These are phyloP conservation scores for Volucella inflata DNA, from an alignment of 2,888 invertebrate species.

Conservation along the genomic window DNA sequence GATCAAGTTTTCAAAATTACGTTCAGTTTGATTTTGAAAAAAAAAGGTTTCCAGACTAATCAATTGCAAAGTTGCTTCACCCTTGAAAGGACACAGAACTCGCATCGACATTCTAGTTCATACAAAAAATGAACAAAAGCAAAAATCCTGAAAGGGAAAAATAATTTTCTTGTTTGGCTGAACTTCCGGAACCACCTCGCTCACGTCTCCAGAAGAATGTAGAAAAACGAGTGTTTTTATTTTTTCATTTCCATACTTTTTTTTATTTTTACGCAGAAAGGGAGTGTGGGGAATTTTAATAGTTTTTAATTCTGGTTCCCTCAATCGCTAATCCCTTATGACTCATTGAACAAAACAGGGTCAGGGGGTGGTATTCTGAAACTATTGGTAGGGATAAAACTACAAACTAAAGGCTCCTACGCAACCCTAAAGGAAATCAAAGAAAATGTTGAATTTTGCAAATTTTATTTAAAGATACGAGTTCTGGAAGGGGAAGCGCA, in stretches of 20 bases:
- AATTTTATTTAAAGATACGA: slow-evolving; percentile 22
- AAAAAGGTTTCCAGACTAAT: slow-evolving; percentile 74
- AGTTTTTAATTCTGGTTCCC: slow-evolving; percentile 47
- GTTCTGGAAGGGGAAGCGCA: background rate
- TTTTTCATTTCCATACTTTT: too few species aligned
- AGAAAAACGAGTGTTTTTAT: background rate
- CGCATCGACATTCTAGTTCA: slow-evolving; percentile 38
- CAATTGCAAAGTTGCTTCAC: slow-evolving; percentile 67
- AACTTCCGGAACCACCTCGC: background rate
- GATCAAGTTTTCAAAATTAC: slow-evolving; percentile 72
- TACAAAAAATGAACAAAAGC: slow-evolving; percentile 20
- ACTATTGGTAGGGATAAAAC: background rate
- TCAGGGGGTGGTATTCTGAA: slow-evolving; percentile 40
- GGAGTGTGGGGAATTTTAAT: slow-evolving; percentile 33
- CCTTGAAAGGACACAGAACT: slow-evolving; percentile 28
- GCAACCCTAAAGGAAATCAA: background rate
- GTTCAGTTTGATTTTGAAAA: slow-evolving; percentile 33
- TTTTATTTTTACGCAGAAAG: background rate
- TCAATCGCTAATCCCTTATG: slow-evolving; percentile 46
- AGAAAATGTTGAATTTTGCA: slow-evolving; percentile 37
- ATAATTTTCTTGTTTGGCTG: slow-evolving; percentile 24
- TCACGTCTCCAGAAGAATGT: background rate
- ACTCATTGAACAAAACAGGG: slow-evolving; percentile 50
- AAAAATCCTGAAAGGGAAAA: slow-evolving; percentile 31
- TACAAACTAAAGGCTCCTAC: slow-evolving; percentile 1